Evolutionary conservation across 2,797 vertebrate species (phyloP).

Genomic region (Cossypha dichroa): DNA sequence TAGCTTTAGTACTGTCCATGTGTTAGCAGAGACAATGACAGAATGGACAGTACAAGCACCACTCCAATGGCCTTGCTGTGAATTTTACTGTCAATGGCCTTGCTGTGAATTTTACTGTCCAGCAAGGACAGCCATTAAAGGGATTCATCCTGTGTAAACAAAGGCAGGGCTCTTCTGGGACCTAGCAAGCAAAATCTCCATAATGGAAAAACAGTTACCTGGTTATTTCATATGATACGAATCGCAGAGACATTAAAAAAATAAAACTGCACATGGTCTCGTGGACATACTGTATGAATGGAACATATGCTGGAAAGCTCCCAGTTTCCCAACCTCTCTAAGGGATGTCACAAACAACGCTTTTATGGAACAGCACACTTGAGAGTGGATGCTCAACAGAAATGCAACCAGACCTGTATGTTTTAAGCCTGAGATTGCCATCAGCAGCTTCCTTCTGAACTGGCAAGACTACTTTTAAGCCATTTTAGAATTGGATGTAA

Average conservation of each 20-base stretch:
- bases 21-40: not conserved
- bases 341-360: not conserved
- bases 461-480: not conserved
- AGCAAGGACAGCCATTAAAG: not conserved
- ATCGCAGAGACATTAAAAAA: not conserved
- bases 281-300: not conserved
- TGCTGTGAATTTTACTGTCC: not conserved
- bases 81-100: not conserved
- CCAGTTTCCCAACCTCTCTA: not conserved
- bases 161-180: not conserved
- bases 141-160: not conserved
- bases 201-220: not conserved
- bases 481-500: not conserved
- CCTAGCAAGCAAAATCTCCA: not conserved
- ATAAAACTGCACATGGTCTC: too few species aligned
- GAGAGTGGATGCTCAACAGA: not conserved
- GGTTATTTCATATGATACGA: rapidly evolving
- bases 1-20: not conserved
- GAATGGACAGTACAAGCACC: not conserved
- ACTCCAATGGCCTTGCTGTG: not conserved
- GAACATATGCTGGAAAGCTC: not conserved
- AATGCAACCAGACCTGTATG: not conserved
- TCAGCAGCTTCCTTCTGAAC: not conserved
- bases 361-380: not conserved
- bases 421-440: not conserved